Conservation (phyloP, 2,888 invertebrate species). For the Tillus elongatus region DNA sequence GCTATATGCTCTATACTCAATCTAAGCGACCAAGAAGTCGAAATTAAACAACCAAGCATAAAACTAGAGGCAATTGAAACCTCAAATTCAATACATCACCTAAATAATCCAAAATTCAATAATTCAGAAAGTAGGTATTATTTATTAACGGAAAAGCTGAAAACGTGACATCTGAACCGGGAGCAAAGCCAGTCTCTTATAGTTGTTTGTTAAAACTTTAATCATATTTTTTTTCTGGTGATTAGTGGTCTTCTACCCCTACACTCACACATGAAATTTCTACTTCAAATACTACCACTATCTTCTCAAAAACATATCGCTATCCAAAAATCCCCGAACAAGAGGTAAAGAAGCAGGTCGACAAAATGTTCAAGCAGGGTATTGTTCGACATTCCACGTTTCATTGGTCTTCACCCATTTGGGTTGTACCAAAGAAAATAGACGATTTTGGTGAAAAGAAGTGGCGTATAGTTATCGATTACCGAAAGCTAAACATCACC, state of each 20-base stretch:
- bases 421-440: conserved; percentile 27
- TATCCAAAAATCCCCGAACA: conserved; percentile 31
- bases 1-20: neutral
- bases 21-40: neutral
- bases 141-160: neutral
- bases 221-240: conserved; percentile 18
- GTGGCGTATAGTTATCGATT: conserved; percentile 33
- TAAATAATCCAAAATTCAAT: neutral
- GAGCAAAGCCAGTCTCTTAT: conserved; percentile 11
- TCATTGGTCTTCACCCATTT: conserved; percentile 22
- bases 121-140: no score
- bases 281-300: conserved; percentile 24
- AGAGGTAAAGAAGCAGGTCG: conserved; percentile 32
- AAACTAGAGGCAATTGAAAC: neutral
- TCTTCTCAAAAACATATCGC: conserved; percentile 31
- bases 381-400: conserved; percentile 25
- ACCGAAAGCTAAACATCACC: conserved; percentile 30
- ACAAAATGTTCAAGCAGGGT: conserved; percentile 26
- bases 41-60: neutral
- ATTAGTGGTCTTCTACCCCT: conserved; percentile 18
- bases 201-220: conserved; percentile 9
- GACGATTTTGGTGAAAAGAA: conserved; percentile 20
- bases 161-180: conserved; percentile 4
- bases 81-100: neutral
- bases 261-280: conserved; percentile 32